These are phyloP conservation scores for Hemaris fuciformis DNA, from an alignment of 2,888 invertebrate species.

Conservation along the genomic window DNA sequence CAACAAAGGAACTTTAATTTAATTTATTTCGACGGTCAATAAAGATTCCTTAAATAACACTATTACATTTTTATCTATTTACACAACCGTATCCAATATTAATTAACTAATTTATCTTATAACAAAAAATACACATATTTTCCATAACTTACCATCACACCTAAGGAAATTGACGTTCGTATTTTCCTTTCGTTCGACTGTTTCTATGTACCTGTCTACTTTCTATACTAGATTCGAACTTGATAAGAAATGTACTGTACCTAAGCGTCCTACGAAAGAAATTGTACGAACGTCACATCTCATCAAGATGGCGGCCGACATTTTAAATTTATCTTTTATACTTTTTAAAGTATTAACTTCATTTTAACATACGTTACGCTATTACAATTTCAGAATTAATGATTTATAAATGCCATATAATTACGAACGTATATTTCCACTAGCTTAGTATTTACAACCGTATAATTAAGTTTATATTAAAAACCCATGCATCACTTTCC, in stretches of 20 bases:
- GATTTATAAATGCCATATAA: conserved; percentile 7
- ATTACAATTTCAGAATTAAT: conserved; percentile 2
- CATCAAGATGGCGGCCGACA: neutral
- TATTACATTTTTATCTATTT: conserved; percentile 46
- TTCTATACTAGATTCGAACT: neutral
- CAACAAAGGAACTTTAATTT: conserved; percentile 17
- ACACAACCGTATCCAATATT: conserved; percentile 56
- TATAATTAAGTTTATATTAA: neutral
- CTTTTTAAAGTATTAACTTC: conserved; percentile 56
- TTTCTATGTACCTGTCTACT: neutral
- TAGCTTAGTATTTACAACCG: neutral
- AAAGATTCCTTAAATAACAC: conserved; percentile 46
- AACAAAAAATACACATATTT: conserved; percentile 31
- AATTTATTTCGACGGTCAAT: conserved; percentile 53
- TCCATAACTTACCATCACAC: conserved; percentile 26
- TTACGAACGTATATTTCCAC: conserved; percentile 7
- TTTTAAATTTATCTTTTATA: conserved; percentile 32
- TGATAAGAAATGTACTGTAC: neutral
- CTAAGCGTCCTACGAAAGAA: neutral
- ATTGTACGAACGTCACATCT: conserved; percentile 5
- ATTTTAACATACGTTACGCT: conserved; percentile 9
- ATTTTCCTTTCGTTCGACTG: neutral
- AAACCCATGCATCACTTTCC: neutral
- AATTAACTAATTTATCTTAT: conserved; percentile 36
- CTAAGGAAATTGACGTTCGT: neutral